Evolutionary conservation across 2,888 invertebrate species (phyloP).

Genomic region (Amiota minor): DNA sequence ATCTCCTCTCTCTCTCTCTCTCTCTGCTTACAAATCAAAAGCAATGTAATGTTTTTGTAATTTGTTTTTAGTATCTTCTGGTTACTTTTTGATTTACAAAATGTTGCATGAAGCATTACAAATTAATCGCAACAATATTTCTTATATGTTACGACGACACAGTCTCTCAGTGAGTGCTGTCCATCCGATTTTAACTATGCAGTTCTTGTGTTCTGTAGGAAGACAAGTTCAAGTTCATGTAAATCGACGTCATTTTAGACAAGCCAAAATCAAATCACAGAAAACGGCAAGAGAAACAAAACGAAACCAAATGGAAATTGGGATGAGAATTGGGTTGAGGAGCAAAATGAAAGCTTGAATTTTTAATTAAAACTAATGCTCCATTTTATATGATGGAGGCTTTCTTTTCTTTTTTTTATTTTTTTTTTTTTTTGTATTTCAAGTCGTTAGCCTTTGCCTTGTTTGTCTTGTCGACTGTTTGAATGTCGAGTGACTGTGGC

Average conservation of each 20-base stretch:
- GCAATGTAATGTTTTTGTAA: slow-evolving; percentile 8
- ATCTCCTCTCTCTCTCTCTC: too few relatives aligned
- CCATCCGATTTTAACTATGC: background rate
- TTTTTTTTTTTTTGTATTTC: background rate
- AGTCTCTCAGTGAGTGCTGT: background rate
- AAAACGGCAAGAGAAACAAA: background rate
- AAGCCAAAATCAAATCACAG: background rate
- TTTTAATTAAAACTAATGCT: slow-evolving; percentile 66
- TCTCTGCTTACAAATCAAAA: too few relatives aligned
- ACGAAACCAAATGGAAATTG: background rate
- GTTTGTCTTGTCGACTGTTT: background rate
- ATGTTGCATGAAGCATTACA: slow-evolving; percentile 25
- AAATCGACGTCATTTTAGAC: background rate
- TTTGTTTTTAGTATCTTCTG: slow-evolving; percentile 16
- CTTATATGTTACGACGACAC: background rate
- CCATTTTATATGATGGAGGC: slow-evolving; percentile 14
- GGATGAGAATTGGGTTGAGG: background rate
- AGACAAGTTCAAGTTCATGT: slow-evolving; percentile 20
- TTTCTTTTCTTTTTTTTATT: slow-evolving; percentile 41
- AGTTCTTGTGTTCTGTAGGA: background rate
- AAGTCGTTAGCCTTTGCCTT: background rate
- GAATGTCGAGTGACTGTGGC: background rate
- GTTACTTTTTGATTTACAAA: background rate
- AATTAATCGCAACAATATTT: slow-evolving; percentile 23
- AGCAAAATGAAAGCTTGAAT: slow-evolving; percentile 38